Conservation (phyloP, 2,888 invertebrate species). For the Pilophorus perplexus region DNA sequence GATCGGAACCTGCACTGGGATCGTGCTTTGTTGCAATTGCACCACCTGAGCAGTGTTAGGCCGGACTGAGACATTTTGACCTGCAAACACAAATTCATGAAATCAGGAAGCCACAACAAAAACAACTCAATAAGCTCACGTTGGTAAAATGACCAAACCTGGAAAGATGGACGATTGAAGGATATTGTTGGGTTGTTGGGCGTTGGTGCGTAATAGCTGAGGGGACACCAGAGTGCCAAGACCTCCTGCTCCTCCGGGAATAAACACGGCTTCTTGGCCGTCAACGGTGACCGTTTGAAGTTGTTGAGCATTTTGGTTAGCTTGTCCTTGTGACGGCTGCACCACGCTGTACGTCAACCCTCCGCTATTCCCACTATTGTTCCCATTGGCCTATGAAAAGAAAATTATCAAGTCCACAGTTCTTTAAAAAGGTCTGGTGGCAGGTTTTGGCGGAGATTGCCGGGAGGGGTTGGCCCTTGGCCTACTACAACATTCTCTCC, state of each 20-base stretch:
- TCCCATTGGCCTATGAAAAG: no score
- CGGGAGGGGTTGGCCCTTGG: no score
- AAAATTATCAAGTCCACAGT: no score
- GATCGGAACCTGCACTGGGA: slow-evolving; percentile 89
- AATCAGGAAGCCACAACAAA: no score
- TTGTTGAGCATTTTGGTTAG: slow-evolving; percentile 13
- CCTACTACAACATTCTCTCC: no score
- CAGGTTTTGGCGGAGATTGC: no score
- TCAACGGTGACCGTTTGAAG: slow-evolving; percentile 91
- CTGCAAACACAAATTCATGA: slow-evolving; percentile 52
- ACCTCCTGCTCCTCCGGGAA: slow-evolving; percentile 67
- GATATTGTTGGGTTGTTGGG: slow-evolving; percentile 32
- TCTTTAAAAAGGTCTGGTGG: no score
- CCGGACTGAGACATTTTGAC: slow-evolving; percentile 70
- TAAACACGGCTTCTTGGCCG: slow-evolving; percentile 88
- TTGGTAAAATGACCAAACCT: no score
- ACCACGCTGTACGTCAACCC: slow-evolving; percentile 56
- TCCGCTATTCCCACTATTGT: slow-evolving; percentile 29
- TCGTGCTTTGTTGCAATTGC: slow-evolving; percentile 71
- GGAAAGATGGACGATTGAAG: slow-evolving; percentile 34
- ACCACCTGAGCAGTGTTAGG: slow-evolving; percentile 58
- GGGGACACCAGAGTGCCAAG: slow-evolving; percentile 55
- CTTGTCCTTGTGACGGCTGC: slow-evolving; percentile 53
- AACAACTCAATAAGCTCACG: no score
- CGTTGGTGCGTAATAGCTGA: slow-evolving; percentile 23